Percentiles rank a stretch among this genome's conserved stretches.
These are phyloP conservation scores for Parapristionchus giblindavisi DNA, from an alignment of 2,888 invertebrate species.

Conservation along the genomic window DNA sequence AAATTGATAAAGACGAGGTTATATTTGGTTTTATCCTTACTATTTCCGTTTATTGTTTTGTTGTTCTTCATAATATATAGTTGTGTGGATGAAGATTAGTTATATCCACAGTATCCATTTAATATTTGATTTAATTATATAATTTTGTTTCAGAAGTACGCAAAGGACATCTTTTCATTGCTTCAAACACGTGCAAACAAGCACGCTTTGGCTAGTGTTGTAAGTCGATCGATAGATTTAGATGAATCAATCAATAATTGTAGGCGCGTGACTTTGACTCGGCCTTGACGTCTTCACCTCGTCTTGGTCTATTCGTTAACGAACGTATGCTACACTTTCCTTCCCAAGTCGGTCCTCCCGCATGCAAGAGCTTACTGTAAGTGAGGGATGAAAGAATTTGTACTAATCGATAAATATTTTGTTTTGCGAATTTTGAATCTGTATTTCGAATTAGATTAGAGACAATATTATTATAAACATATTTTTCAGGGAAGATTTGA, in stretches of 20 bases:
- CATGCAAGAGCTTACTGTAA: conserved; percentile 48
- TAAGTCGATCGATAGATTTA: too few relatives aligned
- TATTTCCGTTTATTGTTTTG: too few relatives aligned
- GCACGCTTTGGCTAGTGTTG: background rate
- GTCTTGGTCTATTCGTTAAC: conserved; percentile 56
- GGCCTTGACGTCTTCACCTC: conserved; percentile 5
- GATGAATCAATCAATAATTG: too few relatives aligned
- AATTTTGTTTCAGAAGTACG: conserved; percentile 25
- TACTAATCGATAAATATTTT: background rate
- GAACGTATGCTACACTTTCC: conserved; percentile 66
- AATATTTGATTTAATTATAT: background rate
- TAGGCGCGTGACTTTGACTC: conserved; percentile 9
- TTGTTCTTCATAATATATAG: too few relatives aligned
- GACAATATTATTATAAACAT: background rate
- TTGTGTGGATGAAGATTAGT: background rate
- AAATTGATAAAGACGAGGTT: conserved; percentile 27
- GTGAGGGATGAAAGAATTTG: conserved; percentile 3
- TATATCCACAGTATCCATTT: background rate
- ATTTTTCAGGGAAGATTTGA: conserved; percentile 44
- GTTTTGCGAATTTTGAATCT: background rate
- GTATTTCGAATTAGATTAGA: background rate
- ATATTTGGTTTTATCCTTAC: background rate
- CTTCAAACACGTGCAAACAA: conserved; percentile 26
- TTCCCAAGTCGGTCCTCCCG: conserved; percentile 53
- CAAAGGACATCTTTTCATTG: conserved; percentile 24